These are phyloP conservation scores for Orthosia gracilis DNA, from an alignment of 2,888 invertebrate species.

Conservation along the genomic window DNA sequence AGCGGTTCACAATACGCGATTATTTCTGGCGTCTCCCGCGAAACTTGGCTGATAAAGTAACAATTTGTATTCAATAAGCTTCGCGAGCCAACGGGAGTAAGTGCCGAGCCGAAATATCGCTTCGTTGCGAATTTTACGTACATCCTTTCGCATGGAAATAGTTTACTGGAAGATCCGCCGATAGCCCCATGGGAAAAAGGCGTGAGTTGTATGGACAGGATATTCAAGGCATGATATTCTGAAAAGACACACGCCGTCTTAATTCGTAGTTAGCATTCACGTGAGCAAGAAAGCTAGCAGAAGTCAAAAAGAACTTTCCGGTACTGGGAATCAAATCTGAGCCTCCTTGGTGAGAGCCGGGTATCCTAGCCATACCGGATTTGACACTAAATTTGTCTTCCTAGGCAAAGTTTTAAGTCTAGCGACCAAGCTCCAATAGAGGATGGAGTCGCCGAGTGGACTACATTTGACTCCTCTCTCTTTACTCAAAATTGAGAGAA, in stretches of 20 bases:
- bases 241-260: too few relatives aligned
- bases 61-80: conserved; percentile 89
- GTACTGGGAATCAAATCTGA: conserved; percentile 92
- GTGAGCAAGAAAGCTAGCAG: background rate
- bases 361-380: conserved; percentile 90
- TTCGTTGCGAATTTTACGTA: conserved; percentile 75
- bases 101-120: conserved; percentile 80
- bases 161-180: conserved; percentile 55
- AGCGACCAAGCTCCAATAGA: background rate
- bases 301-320: conserved; percentile 82
- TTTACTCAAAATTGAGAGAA: too few relatives aligned
- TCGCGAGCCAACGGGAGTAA: conserved; percentile 74
- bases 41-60: conserved; percentile 84
- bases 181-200: too few relatives aligned
- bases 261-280: too few relatives aligned
- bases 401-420: background rate
- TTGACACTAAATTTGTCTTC: too few relatives aligned
- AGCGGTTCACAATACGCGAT: conserved; percentile 63
- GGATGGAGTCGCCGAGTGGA: background rate
- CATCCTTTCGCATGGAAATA: conserved; percentile 47
- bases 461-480: too few relatives aligned
- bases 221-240: too few relatives aligned
- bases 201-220: too few relatives aligned
- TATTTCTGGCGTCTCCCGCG: conserved; percentile 66
- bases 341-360: conserved; percentile 92